A percentile compares a stretch with the other conserved stretches of the same genome.
These are phyloP conservation scores for Leptinotarsa texana DNA, from an alignment of 1,140 invertebrate genomes.

Conservation along the genomic window DNA sequence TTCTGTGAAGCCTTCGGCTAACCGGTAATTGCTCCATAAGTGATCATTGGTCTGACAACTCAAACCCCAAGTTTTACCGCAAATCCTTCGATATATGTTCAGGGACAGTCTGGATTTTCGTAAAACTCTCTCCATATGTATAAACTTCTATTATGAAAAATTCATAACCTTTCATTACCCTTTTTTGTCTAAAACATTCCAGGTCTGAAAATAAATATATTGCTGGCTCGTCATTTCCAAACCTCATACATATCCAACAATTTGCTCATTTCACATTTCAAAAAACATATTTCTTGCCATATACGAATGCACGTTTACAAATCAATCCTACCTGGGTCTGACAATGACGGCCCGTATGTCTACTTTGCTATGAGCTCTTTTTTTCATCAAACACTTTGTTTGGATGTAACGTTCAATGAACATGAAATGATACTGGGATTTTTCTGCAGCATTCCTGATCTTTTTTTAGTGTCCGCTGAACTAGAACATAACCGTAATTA, in stretches of 20 bases:
- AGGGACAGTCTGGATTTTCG: too few relatives aligned
- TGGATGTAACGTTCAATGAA: background rate
- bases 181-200: too few relatives aligned
- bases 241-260: background rate
- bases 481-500: background rate
- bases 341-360: background rate
- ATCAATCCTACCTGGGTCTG: background rate
- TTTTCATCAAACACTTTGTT: background rate
- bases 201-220: too few relatives aligned
- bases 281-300: background rate
- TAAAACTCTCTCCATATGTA: too few relatives aligned
- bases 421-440: background rate
- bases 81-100: too few relatives aligned
- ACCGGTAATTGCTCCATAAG: too few relatives aligned
- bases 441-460: background rate
- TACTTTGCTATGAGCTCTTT: background rate
- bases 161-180: too few relatives aligned
- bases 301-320: background rate
- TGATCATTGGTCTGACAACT: too few relatives aligned
- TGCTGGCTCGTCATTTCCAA: too few relatives aligned
- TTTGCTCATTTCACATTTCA: background rate
- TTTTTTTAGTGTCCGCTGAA: background rate
- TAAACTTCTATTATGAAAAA: too few relatives aligned
- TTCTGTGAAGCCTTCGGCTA: too few relatives aligned
- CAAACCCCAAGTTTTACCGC: too few relatives aligned